Percentiles rank a stretch among this genome's conserved stretches.
These are phyloP conservation scores for Diachasma alloeum DNA, from an alignment of 1,140 invertebrate genomes.

Conservation along the genomic window DNA sequence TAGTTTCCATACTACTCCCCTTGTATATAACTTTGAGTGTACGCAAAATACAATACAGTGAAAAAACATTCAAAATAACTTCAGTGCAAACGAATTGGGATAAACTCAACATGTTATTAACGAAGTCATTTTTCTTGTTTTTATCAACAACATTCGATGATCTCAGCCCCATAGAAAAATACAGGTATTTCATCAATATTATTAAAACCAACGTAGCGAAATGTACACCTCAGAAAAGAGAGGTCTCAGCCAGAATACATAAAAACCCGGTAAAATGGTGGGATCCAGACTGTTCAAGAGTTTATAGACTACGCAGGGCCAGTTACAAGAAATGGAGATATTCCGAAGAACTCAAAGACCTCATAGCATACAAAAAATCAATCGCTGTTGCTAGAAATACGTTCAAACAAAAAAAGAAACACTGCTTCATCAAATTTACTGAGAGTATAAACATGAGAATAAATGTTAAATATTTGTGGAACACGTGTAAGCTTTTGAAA, in stretches of 20 bases:
- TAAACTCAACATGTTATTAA: neutral
- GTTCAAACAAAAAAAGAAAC: slow-evolving; percentile 1
- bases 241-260: neutral
- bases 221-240: neutral
- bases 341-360: neutral
- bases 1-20: too few relatives aligned
- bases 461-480: slow-evolving; percentile 9
- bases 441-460: neutral
- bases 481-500: slow-evolving; percentile 27
- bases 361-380: neutral
- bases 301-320: neutral
- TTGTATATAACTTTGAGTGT: too few relatives aligned
- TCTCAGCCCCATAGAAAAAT: neutral
- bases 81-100: slow-evolving; percentile 1
- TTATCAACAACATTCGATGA: neutral
- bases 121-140: neutral
- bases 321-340: neutral
- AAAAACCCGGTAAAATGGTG: slow-evolving; percentile 15
- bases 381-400: slow-evolving; percentile 3
- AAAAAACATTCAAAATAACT: slow-evolving; percentile 8
- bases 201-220: neutral
- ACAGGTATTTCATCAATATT: slow-evolving; percentile 1
- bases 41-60: too few relatives aligned
- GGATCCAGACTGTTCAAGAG: slow-evolving; percentile 2
- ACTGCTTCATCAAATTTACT: slow-evolving; percentile 3